Base-by-base conservation (phyloP, 2,113 vertebrate species). In the Barbus barbus region DNA sequence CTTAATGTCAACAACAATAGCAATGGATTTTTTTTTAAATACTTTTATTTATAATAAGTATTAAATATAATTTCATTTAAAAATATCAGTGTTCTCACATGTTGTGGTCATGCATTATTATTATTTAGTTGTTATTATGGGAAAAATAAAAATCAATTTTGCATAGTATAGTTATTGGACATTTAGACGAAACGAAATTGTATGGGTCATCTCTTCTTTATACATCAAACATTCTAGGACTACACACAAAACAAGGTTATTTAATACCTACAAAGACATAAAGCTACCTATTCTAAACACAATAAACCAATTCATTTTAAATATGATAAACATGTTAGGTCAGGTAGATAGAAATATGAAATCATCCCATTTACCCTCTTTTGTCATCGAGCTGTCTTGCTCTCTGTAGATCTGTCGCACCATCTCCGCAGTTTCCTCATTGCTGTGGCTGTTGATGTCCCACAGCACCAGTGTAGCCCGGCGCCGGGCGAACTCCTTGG, bases 401-500 rank as follows among this genome's bases (percentile, higher is more conserved):
- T 99, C 96, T n/a, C 95, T 95, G 94, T 98, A 98, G 89, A 98
- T 96, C 92, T 96, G 92, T 33, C 97, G 96, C 92, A 98, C 97
- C 96, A 99, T 96, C 92, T 96, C 97, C 2, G 98, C 98, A 0
- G 97, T 98, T 91, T 98, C 97, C 89, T 99, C 97, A 86, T 99
- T 99, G 93, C 98, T 97, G 80, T 96, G 95, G 84, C 94, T 96
- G 93, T 99, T 99, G 90, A 99, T 99, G 96, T 99, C 98, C 98
- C 97, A 99, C 73, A 99, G 94, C 87, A 99, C 98, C 86, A 99
- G 93, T 63, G 95, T 94, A 22, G 98, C 98, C 88, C 96, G 94
- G 86, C 96, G 95, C 90, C 97, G 95, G 89, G 98, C 98, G 67
- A 99, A 99, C 95, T 99, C 98, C 82, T 97, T 93, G 36, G 98